phyloP scores from a whole-genome alignment of 2,888 invertebrate genomes.

The Agriopis leucophaearia region DNA sequence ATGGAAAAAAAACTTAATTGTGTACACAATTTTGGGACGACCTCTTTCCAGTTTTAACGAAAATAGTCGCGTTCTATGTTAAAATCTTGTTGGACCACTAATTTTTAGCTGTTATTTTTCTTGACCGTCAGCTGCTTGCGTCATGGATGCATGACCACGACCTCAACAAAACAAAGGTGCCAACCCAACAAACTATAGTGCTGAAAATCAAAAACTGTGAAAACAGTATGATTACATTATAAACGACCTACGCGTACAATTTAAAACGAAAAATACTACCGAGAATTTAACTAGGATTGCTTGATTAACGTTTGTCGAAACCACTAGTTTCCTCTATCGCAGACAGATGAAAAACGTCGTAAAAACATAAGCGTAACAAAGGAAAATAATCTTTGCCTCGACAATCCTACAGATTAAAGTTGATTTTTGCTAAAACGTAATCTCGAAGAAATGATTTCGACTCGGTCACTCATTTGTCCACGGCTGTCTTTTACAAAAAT shows the following conservation, averaged over 20 bases:
- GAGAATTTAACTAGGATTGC: slow-evolving; percentile 35
- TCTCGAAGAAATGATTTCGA: slow-evolving; percentile 28
- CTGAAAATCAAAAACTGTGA: slow-evolving; percentile 16
- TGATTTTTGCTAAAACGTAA: slow-evolving; percentile 1
- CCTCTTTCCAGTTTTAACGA: slow-evolving; percentile 6
- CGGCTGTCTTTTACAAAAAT: slow-evolving; percentile 38
- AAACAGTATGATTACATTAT: slow-evolving; percentile 3
- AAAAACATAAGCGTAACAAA: background rate
- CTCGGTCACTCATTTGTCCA: slow-evolving; percentile 24
- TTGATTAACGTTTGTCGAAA: slow-evolving; percentile 43
- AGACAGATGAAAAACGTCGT: slow-evolving; percentile 16
- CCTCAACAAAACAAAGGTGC: slow-evolving; percentile 39
- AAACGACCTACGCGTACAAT: background rate
- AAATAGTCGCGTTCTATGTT: slow-evolving; percentile 7
- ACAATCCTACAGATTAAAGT: background rate
- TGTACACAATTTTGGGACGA: background rate
- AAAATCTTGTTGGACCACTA: slow-evolving; percentile 19
- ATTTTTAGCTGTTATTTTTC: slow-evolving; percentile 30
- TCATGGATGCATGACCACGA: slow-evolving; percentile 45
- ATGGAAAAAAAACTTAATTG: background rate
- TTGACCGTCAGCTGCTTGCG: slow-evolving; percentile 37
- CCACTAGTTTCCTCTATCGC: slow-evolving; percentile 39
- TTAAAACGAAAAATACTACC: slow-evolving; percentile 30
- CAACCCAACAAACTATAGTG: slow-evolving; percentile 20
- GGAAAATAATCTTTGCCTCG: slow-evolving; percentile 8